Base-by-base conservation (phyloP, 2,113 vertebrate species). In the Octodon degus region DNA sequence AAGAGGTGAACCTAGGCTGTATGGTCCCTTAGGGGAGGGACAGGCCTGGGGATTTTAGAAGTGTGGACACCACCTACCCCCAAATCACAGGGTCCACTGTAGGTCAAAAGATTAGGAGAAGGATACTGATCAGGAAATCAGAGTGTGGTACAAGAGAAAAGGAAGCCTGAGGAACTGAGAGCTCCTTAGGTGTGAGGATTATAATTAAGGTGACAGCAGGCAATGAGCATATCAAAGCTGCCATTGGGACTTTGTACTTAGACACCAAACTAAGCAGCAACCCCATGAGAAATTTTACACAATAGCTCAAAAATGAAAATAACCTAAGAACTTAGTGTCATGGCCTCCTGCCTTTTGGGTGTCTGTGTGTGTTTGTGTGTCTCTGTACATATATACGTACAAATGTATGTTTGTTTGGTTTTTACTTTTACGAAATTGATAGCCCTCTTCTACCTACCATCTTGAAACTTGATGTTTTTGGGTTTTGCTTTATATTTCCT, bases 361-460 rank as follows among this genome's bases (percentile, higher is more conserved):
- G 74, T 47, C 11, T 77, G 74, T 30, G 74, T 30, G 40, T 47
- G 74, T 50, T 3, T 68, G 65, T 40, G 24, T 43, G 40, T 12
- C 55, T 76, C 3, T 13, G 65, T n/a, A 20, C 37, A n/a, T 16
- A 62, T 76, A 6, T 13, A 16, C n/a, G 25, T 76, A 40, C 87
- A 77, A 80, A 74, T 68, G 50, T 34, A 2, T 32, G 2, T 19
- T 2, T 2, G 4, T 24, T 1, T 2, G 2, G 12, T 1, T 10
- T 5, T 86, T 74, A 94, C 76, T 82, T 83, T 89, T 68, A 76
- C 70, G 87, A 68, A 81, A 77, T 70, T 37, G 32, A 24, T 85
- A 9, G 3, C 24, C 30, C 63, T 83, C 62, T 17, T 20, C 40
- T 13, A 80, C 63, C 81, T 58, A 40, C 17, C 16, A 47, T 86